Evolutionary conservation across 2,113 vertebrate genomes (phyloP).

Genomic region (Vulpes lagopus): DNA sequence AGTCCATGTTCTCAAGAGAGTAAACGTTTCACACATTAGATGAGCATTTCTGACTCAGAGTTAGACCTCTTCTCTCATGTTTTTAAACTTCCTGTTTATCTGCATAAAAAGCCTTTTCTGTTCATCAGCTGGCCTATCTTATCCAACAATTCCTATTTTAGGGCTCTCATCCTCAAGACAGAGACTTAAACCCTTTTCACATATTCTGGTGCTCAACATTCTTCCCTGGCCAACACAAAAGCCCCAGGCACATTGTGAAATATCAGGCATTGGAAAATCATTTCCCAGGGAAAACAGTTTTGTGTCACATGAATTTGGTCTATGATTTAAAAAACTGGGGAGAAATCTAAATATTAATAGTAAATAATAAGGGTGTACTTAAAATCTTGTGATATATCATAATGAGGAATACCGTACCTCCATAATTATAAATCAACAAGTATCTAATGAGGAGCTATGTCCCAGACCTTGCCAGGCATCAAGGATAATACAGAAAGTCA

Average conservation of each 20-base stretch:
- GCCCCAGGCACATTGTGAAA: not conserved
- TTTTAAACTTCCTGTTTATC: conserved; percentile 74
- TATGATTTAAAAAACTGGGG: not conserved
- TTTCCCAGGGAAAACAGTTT: not conserved
- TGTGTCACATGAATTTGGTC: not conserved
- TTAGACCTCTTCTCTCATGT: conserved; percentile 40
- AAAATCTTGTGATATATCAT: not conserved
- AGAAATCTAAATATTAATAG: not conserved
- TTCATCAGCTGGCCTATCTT: not conserved
- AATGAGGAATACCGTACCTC: not conserved
- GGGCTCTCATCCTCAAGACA: conserved; percentile 18
- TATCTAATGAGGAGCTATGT: not conserved
- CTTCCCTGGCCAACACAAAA: not conserved
- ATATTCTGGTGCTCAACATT: not conserved
- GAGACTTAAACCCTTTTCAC: conserved; percentile 20
- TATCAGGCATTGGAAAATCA: not conserved
- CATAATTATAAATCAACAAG: conserved; percentile 3
- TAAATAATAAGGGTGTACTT: not conserved
- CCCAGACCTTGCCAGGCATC: not conserved
- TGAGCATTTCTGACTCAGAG: conserved; percentile 62
- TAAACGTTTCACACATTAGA: not conserved
- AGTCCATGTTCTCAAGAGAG: conserved; percentile 58
- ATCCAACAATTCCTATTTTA: not conserved
- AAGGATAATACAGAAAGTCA: not conserved
- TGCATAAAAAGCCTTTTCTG: conserved; percentile 57